Evolutionary conservation across 1,140 invertebrate genomes (phyloP).

Genomic region (Lepidurus packardi): DNA sequence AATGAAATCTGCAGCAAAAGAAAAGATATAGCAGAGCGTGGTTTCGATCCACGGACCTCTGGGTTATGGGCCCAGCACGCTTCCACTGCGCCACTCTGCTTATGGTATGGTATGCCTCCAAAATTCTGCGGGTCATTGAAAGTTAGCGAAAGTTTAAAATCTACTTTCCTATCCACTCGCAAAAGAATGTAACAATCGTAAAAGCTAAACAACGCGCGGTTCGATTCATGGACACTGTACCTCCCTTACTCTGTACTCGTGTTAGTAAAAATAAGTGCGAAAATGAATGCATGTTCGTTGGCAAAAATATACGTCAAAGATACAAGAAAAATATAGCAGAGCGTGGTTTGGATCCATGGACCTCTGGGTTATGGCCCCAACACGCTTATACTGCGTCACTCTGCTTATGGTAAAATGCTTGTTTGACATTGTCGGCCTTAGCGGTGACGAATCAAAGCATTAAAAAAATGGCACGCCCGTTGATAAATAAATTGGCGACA

Average conservation of each 20-base stretch:
- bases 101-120: background rate
- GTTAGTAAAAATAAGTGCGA: too few relatives aligned
- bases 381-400: slow-evolving; percentile 89
- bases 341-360: slow-evolving; percentile 80
- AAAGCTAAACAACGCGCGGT: too few relatives aligned
- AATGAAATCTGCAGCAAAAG: background rate
- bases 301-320: background rate
- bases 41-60: slow-evolving; percentile 93
- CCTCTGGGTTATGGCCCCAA: slow-evolving; percentile 89
- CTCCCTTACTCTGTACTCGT: too few relatives aligned
- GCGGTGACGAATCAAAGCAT: too few relatives aligned
- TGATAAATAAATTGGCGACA: too few relatives aligned
- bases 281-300: too few relatives aligned
- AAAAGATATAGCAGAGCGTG: slow-evolving; percentile 29
- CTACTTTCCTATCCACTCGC: too few relatives aligned
- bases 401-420: slow-evolving; percentile 52
- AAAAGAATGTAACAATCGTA: too few relatives aligned
- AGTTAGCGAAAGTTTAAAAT: too few relatives aligned
- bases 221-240: too few relatives aligned
- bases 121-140: background rate
- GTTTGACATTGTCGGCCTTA: background rate
- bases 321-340: slow-evolving; percentile 39
- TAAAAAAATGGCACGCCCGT: too few relatives aligned
- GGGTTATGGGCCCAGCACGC: slow-evolving; percentile 86
- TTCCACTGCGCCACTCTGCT: slow-evolving; percentile 91